These are phyloP conservation scores for Oostethus manadensis DNA, from an alignment of 2,113 vertebrate genomes.

Conservation along the genomic window DNA sequence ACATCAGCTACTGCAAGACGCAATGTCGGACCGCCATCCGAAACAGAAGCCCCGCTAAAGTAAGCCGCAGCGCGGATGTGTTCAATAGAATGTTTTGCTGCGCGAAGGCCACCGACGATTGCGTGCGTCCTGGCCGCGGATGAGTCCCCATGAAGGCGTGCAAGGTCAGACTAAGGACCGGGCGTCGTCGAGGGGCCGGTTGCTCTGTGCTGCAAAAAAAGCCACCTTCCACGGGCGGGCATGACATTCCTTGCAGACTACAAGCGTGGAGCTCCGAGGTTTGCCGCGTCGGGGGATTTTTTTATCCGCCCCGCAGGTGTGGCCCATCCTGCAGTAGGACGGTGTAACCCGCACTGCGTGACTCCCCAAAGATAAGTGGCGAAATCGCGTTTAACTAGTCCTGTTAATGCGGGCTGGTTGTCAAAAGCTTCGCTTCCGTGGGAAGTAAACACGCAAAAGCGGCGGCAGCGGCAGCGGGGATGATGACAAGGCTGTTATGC, in stretches of 20 bases:
- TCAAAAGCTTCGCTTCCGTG: not conserved
- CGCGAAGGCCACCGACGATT: not conserved
- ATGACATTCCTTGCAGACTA: not conserved
- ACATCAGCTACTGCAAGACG: constrained; percentile 82
- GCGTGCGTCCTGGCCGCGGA: no score
- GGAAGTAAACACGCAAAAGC: constrained; percentile 17
- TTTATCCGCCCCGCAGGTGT: constrained; percentile 53
- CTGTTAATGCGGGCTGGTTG: no score
- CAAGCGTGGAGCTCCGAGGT: not conserved
- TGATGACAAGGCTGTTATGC: constrained; percentile 35
- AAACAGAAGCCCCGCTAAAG: constrained; percentile 76
- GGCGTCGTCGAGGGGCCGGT: no score
- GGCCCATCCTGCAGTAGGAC: constrained; percentile 43
- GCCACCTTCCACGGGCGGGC: not conserved
- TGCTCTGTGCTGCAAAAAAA: no score
- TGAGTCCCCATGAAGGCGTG: no score
- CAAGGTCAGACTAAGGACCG: constrained; percentile 2
- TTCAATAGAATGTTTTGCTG: no score
- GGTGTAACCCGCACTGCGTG: no score
- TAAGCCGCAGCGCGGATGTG: constrained; percentile 52
- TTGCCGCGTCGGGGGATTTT: constrained; percentile 11
- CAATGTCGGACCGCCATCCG: constrained; percentile 78
- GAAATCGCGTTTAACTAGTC: no score
- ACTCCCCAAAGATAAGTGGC: no score
- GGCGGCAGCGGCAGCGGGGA: constrained; percentile 20